Percentiles rank a stretch among this genome's conserved stretches.
These are phyloP conservation scores for Philaethria dido DNA, from an alignment of 2,888 invertebrate genomes.

Conservation along the genomic window DNA sequence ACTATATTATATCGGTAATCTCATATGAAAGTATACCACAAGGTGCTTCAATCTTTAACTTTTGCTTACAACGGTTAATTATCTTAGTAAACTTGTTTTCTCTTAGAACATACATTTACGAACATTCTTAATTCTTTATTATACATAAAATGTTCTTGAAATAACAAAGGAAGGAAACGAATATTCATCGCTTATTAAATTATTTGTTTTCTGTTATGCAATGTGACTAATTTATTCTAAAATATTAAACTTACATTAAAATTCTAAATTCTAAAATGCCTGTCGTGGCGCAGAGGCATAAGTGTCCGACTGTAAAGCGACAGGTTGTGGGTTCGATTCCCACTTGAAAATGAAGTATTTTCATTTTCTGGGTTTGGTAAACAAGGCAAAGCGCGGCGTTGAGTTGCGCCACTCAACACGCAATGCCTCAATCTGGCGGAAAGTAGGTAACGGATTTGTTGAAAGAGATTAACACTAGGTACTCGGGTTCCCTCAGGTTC, in stretches of 20 bases:
- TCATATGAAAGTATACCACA: not conserved
- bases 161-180: not conserved
- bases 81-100: slow-evolving; percentile 32
- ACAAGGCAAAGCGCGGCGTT: too few relatives aligned
- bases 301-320: too few relatives aligned
- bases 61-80: slow-evolving; percentile 34
- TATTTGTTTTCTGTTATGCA: not conserved
- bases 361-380: too few relatives aligned
- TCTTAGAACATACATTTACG: not conserved
- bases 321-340: too few relatives aligned
- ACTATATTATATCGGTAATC: not conserved
- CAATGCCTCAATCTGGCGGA: too few relatives aligned
- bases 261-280: not conserved
- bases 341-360: too few relatives aligned
- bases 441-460: too few relatives aligned
- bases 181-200: slow-evolving; percentile 3
- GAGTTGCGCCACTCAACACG: too few relatives aligned
- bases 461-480: too few relatives aligned
- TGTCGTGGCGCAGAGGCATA: too few relatives aligned
- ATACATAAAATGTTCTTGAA: slow-evolving; percentile 3
- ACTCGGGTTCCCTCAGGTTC: too few relatives aligned
- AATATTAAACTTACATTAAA: not conserved
- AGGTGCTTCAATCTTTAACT: slow-evolving; percentile 17
- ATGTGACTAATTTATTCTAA: not conserved
- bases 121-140: not conserved